Conservation (phyloP, 2,113 vertebrate genomes). For the Andinoacara biseriatus region DNA sequence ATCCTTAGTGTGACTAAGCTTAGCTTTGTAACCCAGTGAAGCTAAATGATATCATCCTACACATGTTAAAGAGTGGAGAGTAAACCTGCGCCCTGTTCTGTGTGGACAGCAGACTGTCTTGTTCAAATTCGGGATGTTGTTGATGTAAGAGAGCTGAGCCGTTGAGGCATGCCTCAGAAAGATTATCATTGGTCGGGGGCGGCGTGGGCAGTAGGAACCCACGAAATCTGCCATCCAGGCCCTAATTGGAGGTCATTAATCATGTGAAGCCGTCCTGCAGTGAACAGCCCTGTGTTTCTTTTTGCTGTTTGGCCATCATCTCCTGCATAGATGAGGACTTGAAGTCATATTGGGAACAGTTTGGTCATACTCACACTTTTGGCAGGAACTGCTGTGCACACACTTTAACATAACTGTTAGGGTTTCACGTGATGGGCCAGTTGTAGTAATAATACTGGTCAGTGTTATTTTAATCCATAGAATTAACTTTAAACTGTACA, state of each 20-base stretch:
- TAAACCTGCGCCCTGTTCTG: not conserved
- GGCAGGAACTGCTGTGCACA: not conserved
- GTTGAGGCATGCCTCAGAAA: slow-evolving; percentile 60
- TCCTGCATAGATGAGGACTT: slow-evolving; percentile 19
- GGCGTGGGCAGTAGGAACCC: slow-evolving; percentile 65
- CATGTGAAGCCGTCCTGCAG: slow-evolving; percentile 73
- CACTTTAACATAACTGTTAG: not conserved
- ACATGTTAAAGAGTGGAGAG: slow-evolving; percentile 2
- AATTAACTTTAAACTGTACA: not conserved
- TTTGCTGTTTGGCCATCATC: slow-evolving; percentile 64
- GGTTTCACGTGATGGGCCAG: not conserved
- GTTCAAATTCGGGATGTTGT: slow-evolving; percentile 65
- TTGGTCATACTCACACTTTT: slow-evolving; percentile 19
- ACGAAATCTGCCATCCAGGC: slow-evolving; percentile 76
- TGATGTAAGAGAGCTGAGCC: slow-evolving; percentile 59
- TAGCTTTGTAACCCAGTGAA: slow-evolving; percentile 7
- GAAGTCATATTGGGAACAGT: slow-evolving; percentile 47
- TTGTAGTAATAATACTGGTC: not conserved
- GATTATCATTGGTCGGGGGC: slow-evolving; percentile 67
- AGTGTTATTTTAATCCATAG: not conserved
- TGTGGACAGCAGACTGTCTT: slow-evolving; percentile 48
- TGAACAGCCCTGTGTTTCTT: slow-evolving; percentile 78
- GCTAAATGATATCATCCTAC: not conserved
- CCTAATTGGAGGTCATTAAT: slow-evolving; percentile 84
- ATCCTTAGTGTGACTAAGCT: not conserved